Percentiles rank a stretch among this genome's conserved stretches.
Conservation (phyloP, 2,113 vertebrate species). For the Protobothrops flavoviridis region DNA sequence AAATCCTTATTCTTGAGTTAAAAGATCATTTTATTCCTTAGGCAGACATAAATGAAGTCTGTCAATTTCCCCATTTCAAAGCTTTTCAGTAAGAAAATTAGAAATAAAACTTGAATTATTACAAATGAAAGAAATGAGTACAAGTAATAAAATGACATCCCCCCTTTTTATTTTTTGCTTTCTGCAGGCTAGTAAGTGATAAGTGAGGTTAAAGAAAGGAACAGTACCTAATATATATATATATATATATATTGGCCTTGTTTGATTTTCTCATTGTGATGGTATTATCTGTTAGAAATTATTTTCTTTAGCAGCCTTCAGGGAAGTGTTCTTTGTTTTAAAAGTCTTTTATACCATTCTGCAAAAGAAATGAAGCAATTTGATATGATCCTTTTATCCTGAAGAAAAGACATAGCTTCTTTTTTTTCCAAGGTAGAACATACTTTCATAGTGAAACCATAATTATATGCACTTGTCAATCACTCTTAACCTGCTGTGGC, state of each 20-base stretch:
- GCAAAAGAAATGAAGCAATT: conserved; percentile 66
- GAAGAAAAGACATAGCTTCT: conserved; percentile 66
- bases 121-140: not conserved
- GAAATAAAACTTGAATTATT: conserved; percentile 18
- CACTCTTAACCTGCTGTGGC: conserved; percentile 65
- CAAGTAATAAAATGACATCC: not conserved
- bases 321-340: conserved; percentile 64
- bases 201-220: conserved; percentile 54
- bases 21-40: not conserved
- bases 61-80: not conserved
- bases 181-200: conserved; percentile 16
- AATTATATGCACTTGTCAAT: conserved; percentile 72
- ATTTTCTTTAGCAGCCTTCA: conserved; percentile 57
- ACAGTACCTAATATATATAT: conserved; percentile 49
- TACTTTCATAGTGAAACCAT: conserved; percentile 57
- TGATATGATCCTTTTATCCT: conserved; percentile 67
- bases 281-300: conserved; percentile 58
- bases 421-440: conserved; percentile 74
- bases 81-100: not conserved
- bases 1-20: fast-evolving
- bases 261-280: conserved; percentile 61
- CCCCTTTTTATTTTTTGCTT: conserved; percentile 30
- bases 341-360: conserved; percentile 68
- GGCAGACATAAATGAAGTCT: not conserved
- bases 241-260: conserved; percentile 51